Evolutionary conservation across 37 sponge, comb jelly and placozoan genomes (phyloP).

Genomic region (Aplysina aerophoba): DNA sequence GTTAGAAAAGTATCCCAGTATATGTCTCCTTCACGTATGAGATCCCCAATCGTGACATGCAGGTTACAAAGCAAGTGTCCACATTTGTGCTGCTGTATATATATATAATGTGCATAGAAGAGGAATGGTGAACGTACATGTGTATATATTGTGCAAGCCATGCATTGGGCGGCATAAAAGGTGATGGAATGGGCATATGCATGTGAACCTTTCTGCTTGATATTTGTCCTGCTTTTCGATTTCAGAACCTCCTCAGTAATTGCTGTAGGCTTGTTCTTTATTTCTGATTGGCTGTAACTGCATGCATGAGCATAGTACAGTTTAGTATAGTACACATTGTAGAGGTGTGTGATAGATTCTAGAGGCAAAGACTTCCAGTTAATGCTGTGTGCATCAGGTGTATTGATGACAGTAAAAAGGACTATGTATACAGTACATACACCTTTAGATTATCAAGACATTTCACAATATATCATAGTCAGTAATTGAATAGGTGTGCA

Average conservation of each 20-base stretch:
- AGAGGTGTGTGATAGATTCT: too few relatives aligned
- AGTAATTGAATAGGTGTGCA: too few relatives aligned
- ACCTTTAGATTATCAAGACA: too few relatives aligned
- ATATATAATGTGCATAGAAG: background rate
- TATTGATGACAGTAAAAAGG: too few relatives aligned
- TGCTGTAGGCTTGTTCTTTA: constrained; percentile 36
- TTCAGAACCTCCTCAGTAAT: background rate
- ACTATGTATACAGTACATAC: too few relatives aligned
- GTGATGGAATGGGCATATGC: background rate
- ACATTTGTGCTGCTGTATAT: constrained; percentile 54
- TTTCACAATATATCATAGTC: too few relatives aligned
- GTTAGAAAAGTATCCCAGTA: constrained; percentile 54
- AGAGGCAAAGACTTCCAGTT: too few relatives aligned
- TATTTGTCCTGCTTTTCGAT: background rate
- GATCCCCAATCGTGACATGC: constrained; percentile 63
- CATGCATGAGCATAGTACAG: too few relatives aligned
- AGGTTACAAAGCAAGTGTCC: constrained; percentile 61
- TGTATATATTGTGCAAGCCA: too few relatives aligned
- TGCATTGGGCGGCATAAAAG: background rate
- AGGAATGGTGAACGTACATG: background rate
- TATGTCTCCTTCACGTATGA: constrained; percentile 37
- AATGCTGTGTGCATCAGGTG: too few relatives aligned
- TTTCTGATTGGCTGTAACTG: constrained; percentile 39
- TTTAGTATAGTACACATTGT: too few relatives aligned
- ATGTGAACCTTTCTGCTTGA: constrained; percentile 34